phyloP scores from a whole-genome alignment of 2,797 vertebrate genomes.

The Podargus strigoides region DNA sequence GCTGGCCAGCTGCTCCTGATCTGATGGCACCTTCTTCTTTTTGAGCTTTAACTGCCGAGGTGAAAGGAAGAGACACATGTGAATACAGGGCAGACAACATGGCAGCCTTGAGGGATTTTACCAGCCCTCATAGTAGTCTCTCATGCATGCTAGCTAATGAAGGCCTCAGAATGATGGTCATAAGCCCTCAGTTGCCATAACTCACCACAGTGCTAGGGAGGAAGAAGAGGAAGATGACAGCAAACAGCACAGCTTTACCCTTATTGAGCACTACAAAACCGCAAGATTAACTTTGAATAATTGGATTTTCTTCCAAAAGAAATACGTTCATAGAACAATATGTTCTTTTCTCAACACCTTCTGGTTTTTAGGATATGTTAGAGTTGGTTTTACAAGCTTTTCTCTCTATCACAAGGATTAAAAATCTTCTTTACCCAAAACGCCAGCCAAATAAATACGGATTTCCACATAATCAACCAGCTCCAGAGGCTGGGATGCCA shows the following conservation, averaged over 20 bases:
- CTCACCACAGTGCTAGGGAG: background rate
- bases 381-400: slow-evolving; percentile 17
- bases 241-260: background rate
- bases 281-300: background rate
- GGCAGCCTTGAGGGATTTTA: background rate
- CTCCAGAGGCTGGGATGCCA: background rate
- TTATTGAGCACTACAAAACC: background rate
- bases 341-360: background rate
- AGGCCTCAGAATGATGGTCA: background rate
- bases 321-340: background rate
- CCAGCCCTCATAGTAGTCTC: background rate
- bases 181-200: background rate
- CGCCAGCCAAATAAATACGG: background rate
- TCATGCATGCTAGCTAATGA: background rate
- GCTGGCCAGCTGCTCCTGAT: slow-evolving; percentile 93
- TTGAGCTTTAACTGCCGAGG: slow-evolving; percentile 75
- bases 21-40: slow-evolving; percentile 84
- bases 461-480: slow-evolving; percentile 12
- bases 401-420: background rate
- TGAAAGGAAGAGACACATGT: slow-evolving; percentile 20
- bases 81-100: background rate
- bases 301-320: background rate
- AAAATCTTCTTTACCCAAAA: slow-evolving; percentile 10
- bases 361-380: background rate
- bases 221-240: background rate